These are phyloP conservation scores for Enhydra lutris DNA, from an alignment of 2,113 vertebrate species.

Conservation along the genomic window DNA sequence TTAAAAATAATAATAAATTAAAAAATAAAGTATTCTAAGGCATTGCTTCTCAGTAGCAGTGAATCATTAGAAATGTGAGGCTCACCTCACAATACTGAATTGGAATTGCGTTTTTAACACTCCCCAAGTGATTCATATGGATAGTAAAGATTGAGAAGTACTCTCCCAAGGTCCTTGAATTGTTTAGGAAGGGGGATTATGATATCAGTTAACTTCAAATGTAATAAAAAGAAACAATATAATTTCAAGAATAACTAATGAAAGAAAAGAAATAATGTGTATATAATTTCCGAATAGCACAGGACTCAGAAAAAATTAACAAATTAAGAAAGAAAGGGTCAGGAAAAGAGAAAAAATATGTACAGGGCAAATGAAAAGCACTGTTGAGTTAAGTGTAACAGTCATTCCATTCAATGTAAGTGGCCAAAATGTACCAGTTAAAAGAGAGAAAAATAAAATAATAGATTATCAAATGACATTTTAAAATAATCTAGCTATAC, in stretches of 20 bases:
- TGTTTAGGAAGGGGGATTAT: not conserved
- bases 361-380: not conserved
- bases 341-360: not conserved
- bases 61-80: not conserved
- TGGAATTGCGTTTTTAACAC: not conserved
- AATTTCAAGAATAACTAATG: not conserved
- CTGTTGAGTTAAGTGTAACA: not conserved
- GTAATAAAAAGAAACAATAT: not conserved
- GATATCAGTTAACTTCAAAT: not conserved
- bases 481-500: not conserved
- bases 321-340: not conserved
- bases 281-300: not conserved
- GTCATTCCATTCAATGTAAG: not conserved
- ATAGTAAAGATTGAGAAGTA: not conserved
- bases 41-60: not conserved
- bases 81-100: not conserved
- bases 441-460: not conserved
- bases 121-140: not conserved
- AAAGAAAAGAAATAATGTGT: not conserved
- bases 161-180: not conserved
- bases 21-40: not conserved
- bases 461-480: not conserved
- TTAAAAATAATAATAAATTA: no score
- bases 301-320: slow-evolving; percentile 4
- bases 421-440: not conserved